Evolutionary conservation across 2,113 vertebrate genomes (phyloP).

Genomic region (Conger conger): DNA sequence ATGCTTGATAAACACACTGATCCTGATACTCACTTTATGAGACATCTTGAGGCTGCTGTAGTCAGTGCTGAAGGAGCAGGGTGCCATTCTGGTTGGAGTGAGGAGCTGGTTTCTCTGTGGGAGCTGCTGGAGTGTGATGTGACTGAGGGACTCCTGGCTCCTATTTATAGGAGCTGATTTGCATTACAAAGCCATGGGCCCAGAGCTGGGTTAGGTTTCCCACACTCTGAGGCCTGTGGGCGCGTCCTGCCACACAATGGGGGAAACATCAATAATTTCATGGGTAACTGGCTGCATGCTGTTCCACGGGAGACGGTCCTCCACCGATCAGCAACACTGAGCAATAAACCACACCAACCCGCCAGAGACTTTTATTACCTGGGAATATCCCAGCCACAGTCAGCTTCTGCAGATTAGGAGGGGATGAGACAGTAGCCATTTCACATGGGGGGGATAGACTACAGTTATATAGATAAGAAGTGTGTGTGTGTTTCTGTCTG

Average conservation of each 20-base stretch:
- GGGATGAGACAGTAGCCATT: not conserved
- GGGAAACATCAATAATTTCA: constrained; percentile 61
- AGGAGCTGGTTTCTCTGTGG: constrained; percentile 40
- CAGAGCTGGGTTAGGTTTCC: constrained; percentile 70
- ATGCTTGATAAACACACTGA: not conserved
- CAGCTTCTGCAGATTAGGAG: not conserved
- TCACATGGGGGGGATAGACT: not conserved
- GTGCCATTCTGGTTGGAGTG: constrained; percentile 58
- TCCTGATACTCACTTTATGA: constrained; percentile 54
- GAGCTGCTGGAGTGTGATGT: constrained; percentile 48
- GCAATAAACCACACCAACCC: constrained; percentile 30
- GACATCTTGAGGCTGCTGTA: constrained; percentile 47
- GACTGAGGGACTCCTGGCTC: constrained; percentile 46
- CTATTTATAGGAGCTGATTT: constrained; percentile 70
- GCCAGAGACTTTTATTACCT: constrained; percentile 12
- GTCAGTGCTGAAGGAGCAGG: constrained; percentile 49
- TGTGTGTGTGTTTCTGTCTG: too few relatives aligned
- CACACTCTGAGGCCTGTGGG: constrained; percentile 71
- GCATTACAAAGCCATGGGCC: constrained; percentile 77
- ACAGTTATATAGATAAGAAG: not conserved
- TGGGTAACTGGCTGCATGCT: constrained; percentile 60
- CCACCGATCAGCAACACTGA: constrained; percentile 62
- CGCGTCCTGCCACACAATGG: constrained; percentile 65
- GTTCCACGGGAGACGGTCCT: constrained; percentile 53
- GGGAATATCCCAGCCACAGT: not conserved